These are phyloP conservation scores for Episyrphus balteatus DNA, from an alignment of 1,140 invertebrate genomes.

Conservation along the genomic window DNA sequence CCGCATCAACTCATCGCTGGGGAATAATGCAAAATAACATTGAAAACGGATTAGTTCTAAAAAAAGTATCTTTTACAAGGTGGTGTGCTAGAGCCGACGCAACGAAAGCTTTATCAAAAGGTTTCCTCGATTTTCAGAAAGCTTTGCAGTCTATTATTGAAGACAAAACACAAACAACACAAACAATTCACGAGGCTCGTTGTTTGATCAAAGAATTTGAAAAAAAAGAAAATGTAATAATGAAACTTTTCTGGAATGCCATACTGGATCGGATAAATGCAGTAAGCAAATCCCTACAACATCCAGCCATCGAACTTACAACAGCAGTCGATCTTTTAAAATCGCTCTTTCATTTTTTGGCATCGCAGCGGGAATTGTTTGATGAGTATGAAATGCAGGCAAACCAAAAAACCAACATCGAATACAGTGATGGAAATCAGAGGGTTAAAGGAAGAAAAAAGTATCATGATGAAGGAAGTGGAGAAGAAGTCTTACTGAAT, in stretches of 20 bases:
- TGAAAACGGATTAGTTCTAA: not conserved
- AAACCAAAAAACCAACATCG: not conserved
- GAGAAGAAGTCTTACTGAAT: not conserved
- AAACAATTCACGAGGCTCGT: not conserved
- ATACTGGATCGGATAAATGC: not conserved
- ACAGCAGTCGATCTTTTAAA: too few relatives aligned
- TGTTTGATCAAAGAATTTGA: not conserved
- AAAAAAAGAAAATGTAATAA: not conserved
- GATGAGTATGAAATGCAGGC: constrained; percentile 5
- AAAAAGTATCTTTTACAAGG: not conserved
- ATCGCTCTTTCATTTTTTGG: too few relatives aligned
- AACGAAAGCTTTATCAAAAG: not conserved
- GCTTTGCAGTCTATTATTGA: not conserved
- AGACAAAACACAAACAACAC: not conserved
- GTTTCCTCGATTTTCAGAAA: not conserved
- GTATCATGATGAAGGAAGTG: not conserved
- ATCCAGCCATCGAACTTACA: too few relatives aligned
- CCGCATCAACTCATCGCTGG: not conserved
- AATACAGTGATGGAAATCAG: constrained; percentile 2
- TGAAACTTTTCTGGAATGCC: not conserved
- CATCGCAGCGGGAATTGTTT: constrained; percentile 4
- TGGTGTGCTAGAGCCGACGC: not conserved
- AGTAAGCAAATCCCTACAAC: too few relatives aligned
- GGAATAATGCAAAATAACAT: not conserved
- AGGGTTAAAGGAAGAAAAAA: not conserved